phyloP scores from a whole-genome alignment of 2,113 vertebrate species.

The Polyodon spathula region DNA sequence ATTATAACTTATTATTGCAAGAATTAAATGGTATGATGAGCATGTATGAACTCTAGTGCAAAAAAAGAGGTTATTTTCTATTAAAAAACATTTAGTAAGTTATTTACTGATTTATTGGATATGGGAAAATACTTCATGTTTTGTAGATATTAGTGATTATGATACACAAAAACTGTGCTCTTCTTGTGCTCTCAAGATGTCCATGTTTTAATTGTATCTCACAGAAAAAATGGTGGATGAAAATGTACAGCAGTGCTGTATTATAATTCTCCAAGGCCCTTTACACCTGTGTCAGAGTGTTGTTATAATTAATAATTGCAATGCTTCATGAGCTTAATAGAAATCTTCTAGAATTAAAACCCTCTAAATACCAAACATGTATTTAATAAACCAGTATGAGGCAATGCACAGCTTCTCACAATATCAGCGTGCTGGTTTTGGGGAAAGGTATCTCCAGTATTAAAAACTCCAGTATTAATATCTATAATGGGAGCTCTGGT shows the following conservation, averaged over 20 bases:
- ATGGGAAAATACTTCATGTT: slow-evolving; percentile 39
- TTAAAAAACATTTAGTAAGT: slow-evolving; percentile 49
- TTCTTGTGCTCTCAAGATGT: slow-evolving; percentile 37
- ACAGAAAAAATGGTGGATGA: slow-evolving; percentile 22
- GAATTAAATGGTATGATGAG: slow-evolving; percentile 28
- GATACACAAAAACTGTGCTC: slow-evolving; percentile 46
- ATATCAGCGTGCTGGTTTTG: too few relatives aligned
- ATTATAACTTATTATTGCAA: neutral
- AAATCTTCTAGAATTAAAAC: too few relatives aligned
- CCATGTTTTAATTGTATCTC: slow-evolving; percentile 27
- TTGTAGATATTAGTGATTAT: slow-evolving; percentile 44
- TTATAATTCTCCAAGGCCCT: slow-evolving; percentile 20
- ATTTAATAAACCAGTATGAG: too few relatives aligned
- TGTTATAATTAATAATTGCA: too few relatives aligned
- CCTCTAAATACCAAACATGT: too few relatives aligned
- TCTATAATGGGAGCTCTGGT: too few relatives aligned
- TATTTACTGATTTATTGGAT: slow-evolving; percentile 52
- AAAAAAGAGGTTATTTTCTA: slow-evolving; percentile 66
- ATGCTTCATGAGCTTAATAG: too few relatives aligned
- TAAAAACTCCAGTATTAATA: too few relatives aligned
- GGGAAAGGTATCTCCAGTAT: too few relatives aligned
- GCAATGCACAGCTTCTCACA: too few relatives aligned
- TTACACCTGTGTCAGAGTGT: neutral
- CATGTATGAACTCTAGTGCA: slow-evolving; percentile 47
- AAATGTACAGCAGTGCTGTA: slow-evolving; percentile 34